phyloP scores from a whole-genome alignment of 2,113 vertebrate genomes.

The Anser cygnoides region DNA sequence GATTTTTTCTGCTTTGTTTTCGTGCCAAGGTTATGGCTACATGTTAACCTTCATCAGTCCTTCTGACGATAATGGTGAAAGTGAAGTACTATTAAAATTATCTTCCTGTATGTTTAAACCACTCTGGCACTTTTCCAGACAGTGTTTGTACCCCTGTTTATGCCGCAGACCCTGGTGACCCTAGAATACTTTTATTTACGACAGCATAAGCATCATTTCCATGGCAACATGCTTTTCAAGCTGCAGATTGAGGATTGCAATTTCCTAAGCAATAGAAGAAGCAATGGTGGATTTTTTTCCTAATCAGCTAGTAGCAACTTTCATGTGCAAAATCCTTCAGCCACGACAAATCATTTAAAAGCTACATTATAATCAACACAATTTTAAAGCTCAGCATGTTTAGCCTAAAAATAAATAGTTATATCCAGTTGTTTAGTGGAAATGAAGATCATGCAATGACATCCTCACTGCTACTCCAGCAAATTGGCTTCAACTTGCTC shows the following conservation, averaged over 20 bases:
- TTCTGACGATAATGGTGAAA: background rate
- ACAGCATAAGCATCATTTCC: conserved; percentile 80
- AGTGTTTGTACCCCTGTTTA: conserved; percentile 74
- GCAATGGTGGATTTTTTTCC: conserved; percentile 34
- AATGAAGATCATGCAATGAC: background rate
- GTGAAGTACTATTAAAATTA: conserved; percentile 20
- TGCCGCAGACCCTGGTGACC: conserved; percentile 75
- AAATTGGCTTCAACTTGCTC: background rate
- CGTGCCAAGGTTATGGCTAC: background rate
- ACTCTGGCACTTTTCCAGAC: conserved; percentile 69
- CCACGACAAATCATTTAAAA: conserved; percentile 35
- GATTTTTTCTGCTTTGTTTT: background rate
- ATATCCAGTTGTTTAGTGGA: conserved; percentile 34
- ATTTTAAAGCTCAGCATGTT: conserved; percentile 47
- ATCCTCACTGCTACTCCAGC: background rate
- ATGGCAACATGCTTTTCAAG: conserved; percentile 80
- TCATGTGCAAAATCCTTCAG: conserved; percentile 7
- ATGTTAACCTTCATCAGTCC: conserved; percentile 26
- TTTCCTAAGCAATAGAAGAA: conserved; percentile 71
- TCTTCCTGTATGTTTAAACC: conserved; percentile 50
- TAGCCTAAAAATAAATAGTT: conserved; percentile 42
- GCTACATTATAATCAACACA: conserved; percentile 25
- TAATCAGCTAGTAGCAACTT: conserved; percentile 29
- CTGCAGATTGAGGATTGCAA: conserved; percentile 72
- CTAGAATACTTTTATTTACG: conserved; percentile 82